Evolutionary conservation across 2,113 vertebrate species (phyloP).

Genomic region (Zosterops pallidus): DNA sequence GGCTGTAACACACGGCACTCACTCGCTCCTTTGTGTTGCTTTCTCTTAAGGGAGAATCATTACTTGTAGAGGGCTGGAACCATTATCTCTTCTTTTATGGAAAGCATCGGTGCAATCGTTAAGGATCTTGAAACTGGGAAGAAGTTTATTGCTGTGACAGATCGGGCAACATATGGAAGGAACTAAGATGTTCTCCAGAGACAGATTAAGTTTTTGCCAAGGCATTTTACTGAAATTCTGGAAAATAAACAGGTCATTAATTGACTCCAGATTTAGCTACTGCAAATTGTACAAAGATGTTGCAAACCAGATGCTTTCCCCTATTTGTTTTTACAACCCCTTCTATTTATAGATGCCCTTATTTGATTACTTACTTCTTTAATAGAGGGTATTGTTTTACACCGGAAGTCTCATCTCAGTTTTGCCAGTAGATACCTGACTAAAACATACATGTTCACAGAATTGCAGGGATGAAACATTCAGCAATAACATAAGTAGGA

Average conservation of each 20-base stretch:
- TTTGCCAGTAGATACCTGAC: neutral
- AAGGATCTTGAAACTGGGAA: neutral
- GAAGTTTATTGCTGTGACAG: slow-evolving; percentile 23
- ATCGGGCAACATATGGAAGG: slow-evolving; percentile 31
- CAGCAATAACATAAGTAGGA: neutral
- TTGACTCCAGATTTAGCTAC: slow-evolving; percentile 48
- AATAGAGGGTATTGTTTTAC: slow-evolving; percentile 15
- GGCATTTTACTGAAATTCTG: slow-evolving; percentile 51
- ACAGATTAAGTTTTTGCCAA: slow-evolving; percentile 47
- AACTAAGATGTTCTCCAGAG: slow-evolving; percentile 27
- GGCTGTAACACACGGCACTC: neutral
- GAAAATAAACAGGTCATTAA: slow-evolving; percentile 53
- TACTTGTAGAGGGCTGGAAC: neutral
- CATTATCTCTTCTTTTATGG: slow-evolving; percentile 12
- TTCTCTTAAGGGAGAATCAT: neutral
- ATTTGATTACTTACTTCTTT: neutral
- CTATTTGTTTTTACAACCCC: slow-evolving; percentile 10
- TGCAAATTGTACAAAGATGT: slow-evolving; percentile 35
- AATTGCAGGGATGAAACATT: neutral
- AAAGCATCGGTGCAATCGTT: neutral
- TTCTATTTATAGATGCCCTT: slow-evolving; percentile 32
- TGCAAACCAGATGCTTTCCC: slow-evolving; percentile 38
- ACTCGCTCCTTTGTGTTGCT: neutral
- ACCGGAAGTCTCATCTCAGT: neutral
- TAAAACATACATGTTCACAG: neutral